phyloP scores from a whole-genome alignment of 2,797 vertebrate species.

The Eidolon dupreanum region DNA sequence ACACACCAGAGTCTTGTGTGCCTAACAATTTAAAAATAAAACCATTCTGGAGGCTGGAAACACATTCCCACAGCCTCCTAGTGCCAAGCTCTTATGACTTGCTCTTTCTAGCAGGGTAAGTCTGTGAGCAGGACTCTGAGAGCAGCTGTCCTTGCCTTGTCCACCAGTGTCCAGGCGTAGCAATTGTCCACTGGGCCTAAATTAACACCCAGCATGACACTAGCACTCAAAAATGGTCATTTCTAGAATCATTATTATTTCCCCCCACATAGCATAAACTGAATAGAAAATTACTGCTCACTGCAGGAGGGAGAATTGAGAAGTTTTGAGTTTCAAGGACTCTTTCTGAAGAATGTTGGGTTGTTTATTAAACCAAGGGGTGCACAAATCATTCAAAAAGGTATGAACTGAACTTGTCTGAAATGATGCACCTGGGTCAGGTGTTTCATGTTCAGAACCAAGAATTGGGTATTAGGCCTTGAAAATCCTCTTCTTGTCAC shows the following conservation, averaged over 20 bases:
- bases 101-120: background rate
- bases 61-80: background rate
- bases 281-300: background rate
- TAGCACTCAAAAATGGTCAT: background rate
- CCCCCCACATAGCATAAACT: background rate
- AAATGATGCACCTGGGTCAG: background rate
- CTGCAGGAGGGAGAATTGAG: background rate
- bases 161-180: background rate
- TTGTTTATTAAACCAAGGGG: background rate
- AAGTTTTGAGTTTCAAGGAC: background rate
- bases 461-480: background rate
- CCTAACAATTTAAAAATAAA: slow-evolving; percentile 16
- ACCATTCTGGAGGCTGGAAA: background rate
- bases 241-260: background rate
- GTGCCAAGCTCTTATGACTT: background rate
- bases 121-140: background rate
- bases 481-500: background rate
- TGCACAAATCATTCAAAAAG: background rate
- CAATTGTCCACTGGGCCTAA: background rate
- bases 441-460: background rate
- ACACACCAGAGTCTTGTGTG: background rate
- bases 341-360: background rate
- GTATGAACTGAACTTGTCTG: background rate
- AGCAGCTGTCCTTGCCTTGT: background rate
- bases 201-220: background rate